phyloP scores from a whole-genome alignment of 2,797 vertebrate species.

The Chanos chanos region DNA sequence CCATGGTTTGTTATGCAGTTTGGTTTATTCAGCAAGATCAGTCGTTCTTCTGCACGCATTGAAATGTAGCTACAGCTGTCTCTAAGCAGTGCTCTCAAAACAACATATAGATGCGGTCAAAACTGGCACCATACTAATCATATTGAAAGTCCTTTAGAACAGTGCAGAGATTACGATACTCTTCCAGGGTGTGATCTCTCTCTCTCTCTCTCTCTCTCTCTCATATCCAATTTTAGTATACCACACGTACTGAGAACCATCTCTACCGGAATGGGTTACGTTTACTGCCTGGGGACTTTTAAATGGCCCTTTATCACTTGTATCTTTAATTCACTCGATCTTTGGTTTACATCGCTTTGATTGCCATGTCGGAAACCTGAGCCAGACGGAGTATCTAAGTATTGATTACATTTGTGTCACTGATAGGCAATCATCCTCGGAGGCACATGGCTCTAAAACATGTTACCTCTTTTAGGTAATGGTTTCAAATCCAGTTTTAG shows the following conservation, averaged over 20 bases:
- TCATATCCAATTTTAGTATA: no score
- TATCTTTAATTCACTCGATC: slow-evolving; percentile 4
- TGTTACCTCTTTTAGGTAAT: slow-evolving; percentile 22
- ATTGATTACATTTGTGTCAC: slow-evolving; percentile 5
- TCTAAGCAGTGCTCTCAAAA: neutral
- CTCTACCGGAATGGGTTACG: slow-evolving; percentile 4
- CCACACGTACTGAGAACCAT: slow-evolving; percentile 4
- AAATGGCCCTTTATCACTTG: neutral
- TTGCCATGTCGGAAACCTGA: slow-evolving; percentile 10
- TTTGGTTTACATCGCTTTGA: slow-evolving; percentile 12
- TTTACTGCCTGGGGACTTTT: neutral
- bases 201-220: no score
- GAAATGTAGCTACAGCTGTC: no score
- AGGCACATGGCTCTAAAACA: slow-evolving; percentile 15
- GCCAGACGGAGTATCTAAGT: slow-evolving; percentile 9
- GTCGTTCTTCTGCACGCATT: no score
- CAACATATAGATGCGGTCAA: no score
- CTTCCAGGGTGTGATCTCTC: no score
- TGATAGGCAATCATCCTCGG: slow-evolving; percentile 9
- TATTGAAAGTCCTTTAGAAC: no score
- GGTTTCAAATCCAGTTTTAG: slow-evolving; percentile 13
- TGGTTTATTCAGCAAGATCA: no score
- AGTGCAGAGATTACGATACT: no score
- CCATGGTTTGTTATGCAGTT: no score
- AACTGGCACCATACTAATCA: no score